These are phyloP conservation scores for Leucoraja ocellata DNA, from an alignment of 2,797 vertebrate species.

Conservation along the genomic window DNA sequence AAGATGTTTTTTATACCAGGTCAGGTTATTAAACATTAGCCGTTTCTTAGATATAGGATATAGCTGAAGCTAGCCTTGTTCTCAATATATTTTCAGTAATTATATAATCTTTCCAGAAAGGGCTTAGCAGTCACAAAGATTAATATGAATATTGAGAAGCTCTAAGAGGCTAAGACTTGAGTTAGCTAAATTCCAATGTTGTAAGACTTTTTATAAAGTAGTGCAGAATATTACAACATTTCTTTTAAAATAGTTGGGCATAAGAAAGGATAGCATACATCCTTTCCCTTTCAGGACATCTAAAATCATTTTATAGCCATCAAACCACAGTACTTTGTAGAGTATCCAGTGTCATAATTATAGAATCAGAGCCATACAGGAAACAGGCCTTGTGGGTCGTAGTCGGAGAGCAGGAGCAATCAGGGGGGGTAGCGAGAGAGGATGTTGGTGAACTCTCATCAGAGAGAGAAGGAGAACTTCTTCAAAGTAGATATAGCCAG, in stretches of 20 bases:
- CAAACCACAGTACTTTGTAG: background rate
- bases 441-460: too few species aligned
- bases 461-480: too few species aligned
- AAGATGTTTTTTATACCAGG: background rate
- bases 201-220: background rate
- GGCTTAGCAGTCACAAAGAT: background rate
- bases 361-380: too few species aligned
- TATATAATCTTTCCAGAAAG: background rate
- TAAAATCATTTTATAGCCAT: too few species aligned
- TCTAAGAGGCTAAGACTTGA: background rate
- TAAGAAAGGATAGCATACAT: too few species aligned
- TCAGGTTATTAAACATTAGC: background rate
- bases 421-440: too few species aligned
- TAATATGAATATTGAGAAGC: background rate
- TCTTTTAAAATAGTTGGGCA: background rate
- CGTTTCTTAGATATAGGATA: background rate
- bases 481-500: too few species aligned
- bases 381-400: too few species aligned
- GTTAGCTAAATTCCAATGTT: background rate
- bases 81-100: constrained; percentile 1
- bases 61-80: background rate
- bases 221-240: background rate
- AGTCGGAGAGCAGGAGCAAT: too few species aligned
- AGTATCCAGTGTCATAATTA: background rate
- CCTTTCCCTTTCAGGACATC: too few species aligned